These are phyloP conservation scores for Linnaemya vulpina DNA, from an alignment of 2,888 invertebrate species.

Conservation along the genomic window DNA sequence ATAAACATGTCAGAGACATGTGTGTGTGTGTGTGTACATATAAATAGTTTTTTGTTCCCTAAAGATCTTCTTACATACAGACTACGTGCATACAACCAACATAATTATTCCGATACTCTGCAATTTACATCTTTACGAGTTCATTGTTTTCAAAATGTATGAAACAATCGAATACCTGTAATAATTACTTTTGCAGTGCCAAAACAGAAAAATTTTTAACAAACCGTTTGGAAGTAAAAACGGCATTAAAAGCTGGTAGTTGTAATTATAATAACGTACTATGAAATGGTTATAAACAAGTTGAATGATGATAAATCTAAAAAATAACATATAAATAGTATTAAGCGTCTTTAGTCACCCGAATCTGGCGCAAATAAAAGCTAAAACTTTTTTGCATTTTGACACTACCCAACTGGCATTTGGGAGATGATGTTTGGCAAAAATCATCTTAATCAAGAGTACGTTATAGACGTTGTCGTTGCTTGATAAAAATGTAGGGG, in stretches of 20 bases:
- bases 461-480: too few relatives aligned
- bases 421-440: too few relatives aligned
- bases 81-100: too few relatives aligned
- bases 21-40: too few relatives aligned
- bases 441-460: too few relatives aligned
- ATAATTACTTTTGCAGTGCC: conserved; percentile 11
- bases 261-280: conserved; percentile 32
- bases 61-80: too few relatives aligned
- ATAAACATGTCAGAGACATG: too few relatives aligned
- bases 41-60: too few relatives aligned
- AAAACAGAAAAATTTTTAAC: conserved; percentile 14
- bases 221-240: conserved; percentile 1
- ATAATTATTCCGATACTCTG: background rate
- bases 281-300: conserved; percentile 44
- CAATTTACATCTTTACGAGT: background rate
- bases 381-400: too few relatives aligned
- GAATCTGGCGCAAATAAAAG: conserved; percentile 71
- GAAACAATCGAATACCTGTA: background rate
- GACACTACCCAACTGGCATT: too few relatives aligned
- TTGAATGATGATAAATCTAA: conserved; percentile 57
- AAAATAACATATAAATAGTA: conserved; percentile 73
- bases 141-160: background rate
- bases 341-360: conserved; percentile 75
- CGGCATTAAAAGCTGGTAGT: conserved; percentile 1
- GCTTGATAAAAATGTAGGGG: too few relatives aligned